Percentiles rank a stretch among this genome's conserved stretches.
These are phyloP conservation scores for Cryptocheilus praepositus DNA, from an alignment of 2,888 invertebrate species.

Conservation along the genomic window DNA sequence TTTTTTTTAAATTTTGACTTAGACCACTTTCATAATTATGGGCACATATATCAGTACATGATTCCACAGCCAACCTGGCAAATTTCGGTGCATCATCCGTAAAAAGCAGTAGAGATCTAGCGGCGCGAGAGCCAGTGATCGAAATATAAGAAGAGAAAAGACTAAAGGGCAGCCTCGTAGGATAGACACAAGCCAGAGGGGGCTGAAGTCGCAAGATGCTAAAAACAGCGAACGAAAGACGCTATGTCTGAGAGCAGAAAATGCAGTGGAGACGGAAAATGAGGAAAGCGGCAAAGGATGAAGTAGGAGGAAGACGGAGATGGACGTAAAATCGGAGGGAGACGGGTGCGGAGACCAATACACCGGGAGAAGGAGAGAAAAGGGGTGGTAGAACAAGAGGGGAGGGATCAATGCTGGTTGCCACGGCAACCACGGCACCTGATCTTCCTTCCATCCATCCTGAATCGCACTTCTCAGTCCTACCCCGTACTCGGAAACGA, in stretches of 20 bases:
- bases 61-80: too few species aligned
- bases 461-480: conserved; percentile 55
- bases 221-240: not conserved
- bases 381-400: conserved; percentile 57
- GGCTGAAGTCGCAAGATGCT: not conserved
- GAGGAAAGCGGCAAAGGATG: not conserved
- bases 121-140: not conserved
- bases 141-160: not conserved
- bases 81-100: too few species aligned
- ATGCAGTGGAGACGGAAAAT: conserved; percentile 4
- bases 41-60: too few species aligned
- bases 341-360: conserved; percentile 31
- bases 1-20: too few species aligned
- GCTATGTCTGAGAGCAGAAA: not conserved
- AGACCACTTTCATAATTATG: too few species aligned
- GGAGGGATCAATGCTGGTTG: conserved; percentile 74
- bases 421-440: conserved; percentile 71
- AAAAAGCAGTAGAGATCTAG: not conserved
- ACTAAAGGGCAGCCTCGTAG: not conserved
- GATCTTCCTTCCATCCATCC: conserved; percentile 68
- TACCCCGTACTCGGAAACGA: conserved; percentile 36
- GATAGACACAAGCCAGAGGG: not conserved
- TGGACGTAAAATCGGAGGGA: conserved; percentile 35
- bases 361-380: conserved; percentile 35
- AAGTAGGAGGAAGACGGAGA: conserved; percentile 20